These are phyloP conservation scores for Macaria liturata DNA, from an alignment of 2,888 invertebrate genomes.

Conservation along the genomic window DNA sequence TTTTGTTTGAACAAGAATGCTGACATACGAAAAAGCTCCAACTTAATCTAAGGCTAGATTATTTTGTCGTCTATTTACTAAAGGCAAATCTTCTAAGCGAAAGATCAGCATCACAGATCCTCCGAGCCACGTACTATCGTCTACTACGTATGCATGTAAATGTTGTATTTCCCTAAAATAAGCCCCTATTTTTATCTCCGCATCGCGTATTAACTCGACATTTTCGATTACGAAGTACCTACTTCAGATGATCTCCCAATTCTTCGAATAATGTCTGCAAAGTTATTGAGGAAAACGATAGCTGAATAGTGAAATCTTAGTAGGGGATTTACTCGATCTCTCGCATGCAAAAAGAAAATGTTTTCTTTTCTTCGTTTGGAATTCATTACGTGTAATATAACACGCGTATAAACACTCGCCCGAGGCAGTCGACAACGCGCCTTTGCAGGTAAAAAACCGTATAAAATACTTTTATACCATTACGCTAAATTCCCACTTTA, in stretches of 20 bases:
- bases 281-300: constrained; percentile 42
- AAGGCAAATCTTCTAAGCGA: constrained; percentile 6
- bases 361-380: constrained; percentile 11
- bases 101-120: constrained; percentile 32
- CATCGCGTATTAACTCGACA: constrained; percentile 54
- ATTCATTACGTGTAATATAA: constrained; percentile 26
- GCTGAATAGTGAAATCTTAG: constrained; percentile 39
- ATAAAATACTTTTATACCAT: constrained; percentile 35
- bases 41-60: no score
- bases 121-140: constrained; percentile 46
- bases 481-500: constrained; percentile 36
- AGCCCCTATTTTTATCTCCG: constrained; percentile 65
- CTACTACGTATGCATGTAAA: constrained; percentile 45
- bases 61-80: constrained; percentile 1
- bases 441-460: constrained; percentile 33
- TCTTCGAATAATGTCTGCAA: constrained; percentile 42
- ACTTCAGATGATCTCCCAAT: constrained; percentile 44
- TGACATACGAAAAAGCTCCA: no score
- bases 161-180: constrained; percentile 54
- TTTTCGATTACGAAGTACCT: constrained; percentile 47
- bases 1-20: no score
- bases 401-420: constrained; percentile 27
- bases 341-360: constrained; percentile 22
- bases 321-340: constrained; percentile 31
- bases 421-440: constrained; percentile 18